phyloP scores from a whole-genome alignment of 2,888 invertebrate genomes.

The Acanthopleura granulata region DNA sequence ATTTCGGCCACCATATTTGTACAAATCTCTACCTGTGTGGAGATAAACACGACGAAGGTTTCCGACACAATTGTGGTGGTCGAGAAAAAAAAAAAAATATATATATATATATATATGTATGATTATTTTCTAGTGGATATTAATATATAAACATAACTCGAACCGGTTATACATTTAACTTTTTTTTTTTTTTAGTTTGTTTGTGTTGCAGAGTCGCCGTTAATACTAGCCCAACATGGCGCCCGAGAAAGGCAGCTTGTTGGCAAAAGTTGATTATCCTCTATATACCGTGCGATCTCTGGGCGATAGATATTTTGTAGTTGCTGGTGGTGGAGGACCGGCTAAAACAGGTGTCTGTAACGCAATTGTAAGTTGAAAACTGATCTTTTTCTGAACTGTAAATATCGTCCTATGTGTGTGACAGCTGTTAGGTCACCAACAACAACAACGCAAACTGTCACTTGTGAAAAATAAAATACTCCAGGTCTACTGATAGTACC shows the following conservation, averaged over 20 bases:
- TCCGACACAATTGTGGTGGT: no score
- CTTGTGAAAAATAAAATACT: no score
- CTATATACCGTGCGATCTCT: constrained; percentile 91
- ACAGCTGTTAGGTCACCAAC: neutral
- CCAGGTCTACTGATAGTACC: no score
- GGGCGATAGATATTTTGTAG: constrained; percentile 91
- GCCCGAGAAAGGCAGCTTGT: constrained; percentile 36
- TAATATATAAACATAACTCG: no score
- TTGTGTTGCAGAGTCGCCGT: constrained; percentile 21
- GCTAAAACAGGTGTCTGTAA: constrained; percentile 97
- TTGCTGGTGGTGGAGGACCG: constrained; percentile 97
- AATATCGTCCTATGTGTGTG: neutral
- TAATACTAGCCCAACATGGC: constrained; percentile 49
- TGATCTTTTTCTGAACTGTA: neutral
- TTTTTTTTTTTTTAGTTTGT: neutral
- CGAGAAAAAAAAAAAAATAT: no score
- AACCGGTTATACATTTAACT: neutral
- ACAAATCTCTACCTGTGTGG: no score
- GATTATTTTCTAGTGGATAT: no score
- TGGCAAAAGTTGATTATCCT: constrained; percentile 76
- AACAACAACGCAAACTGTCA: no score
- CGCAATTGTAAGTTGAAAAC: constrained; percentile 80
- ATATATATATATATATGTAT: no score
- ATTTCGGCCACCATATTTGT: no score
- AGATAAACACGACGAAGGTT: no score